Percentiles rank a stretch among this genome's conserved stretches.
These are phyloP conservation scores for Lathamus discolor DNA, from an alignment of 2,113 vertebrate species.

Conservation along the genomic window DNA sequence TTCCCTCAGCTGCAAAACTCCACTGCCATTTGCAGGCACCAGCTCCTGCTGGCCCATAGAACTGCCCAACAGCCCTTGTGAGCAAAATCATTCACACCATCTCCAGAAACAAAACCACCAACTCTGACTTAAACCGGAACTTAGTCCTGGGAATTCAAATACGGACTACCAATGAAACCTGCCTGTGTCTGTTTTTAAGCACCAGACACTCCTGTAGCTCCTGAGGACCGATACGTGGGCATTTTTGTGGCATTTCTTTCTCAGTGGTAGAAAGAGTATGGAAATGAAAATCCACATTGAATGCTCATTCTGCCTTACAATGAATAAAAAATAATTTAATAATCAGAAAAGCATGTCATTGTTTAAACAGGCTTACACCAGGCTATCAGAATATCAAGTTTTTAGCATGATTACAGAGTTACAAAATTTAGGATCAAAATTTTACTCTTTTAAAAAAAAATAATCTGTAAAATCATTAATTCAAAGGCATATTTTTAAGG, in stretches of 20 bases:
- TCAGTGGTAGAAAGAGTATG: not conserved
- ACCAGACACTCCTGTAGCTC: not conserved
- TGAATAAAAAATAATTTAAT: constrained; percentile 42
- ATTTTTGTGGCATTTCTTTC: not conserved
- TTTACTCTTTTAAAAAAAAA: not conserved
- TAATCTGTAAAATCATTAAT: not conserved
- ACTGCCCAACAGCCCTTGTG: not conserved
- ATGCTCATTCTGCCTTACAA: not conserved
- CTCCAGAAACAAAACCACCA: not conserved
- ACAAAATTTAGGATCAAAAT: not conserved
- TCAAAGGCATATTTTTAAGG: not conserved
- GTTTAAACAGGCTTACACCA: not conserved
- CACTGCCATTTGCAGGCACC: not conserved
- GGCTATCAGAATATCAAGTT: not conserved
- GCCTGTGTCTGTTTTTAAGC: not conserved
- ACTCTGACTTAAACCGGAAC: not conserved
- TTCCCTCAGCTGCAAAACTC: not conserved
- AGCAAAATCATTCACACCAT: not conserved
- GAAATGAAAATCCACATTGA: not conserved
- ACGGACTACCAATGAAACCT: not conserved
- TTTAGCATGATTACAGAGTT: not conserved
- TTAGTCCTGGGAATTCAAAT: not conserved
- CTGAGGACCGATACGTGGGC: not conserved
- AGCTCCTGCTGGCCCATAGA: not conserved
- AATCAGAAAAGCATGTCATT: not conserved